Percentiles rank a stretch among this genome's conserved stretches.
These are phyloP conservation scores for Illadopsis cleaveri DNA, from an alignment of 2,113 vertebrate genomes.

Conservation along the genomic window DNA sequence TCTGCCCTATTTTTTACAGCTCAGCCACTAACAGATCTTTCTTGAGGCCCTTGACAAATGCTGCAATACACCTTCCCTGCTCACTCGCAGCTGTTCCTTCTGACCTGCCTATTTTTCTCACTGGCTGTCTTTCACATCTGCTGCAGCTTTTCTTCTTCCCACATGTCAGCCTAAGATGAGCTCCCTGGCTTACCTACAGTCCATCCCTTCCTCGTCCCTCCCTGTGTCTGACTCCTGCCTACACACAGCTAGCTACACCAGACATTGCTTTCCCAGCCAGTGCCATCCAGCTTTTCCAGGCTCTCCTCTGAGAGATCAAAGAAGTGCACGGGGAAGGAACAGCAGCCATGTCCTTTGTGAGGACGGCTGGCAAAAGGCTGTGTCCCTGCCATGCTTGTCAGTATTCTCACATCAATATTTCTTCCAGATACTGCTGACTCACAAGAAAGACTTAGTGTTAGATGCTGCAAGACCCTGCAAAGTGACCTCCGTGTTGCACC, in stretches of 20 bases:
- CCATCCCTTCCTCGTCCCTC: accelerated
- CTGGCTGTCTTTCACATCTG: background rate
- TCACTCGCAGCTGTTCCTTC: background rate
- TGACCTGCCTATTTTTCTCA: background rate
- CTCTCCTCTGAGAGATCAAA: background rate
- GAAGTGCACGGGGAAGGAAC: background rate
- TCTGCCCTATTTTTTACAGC: background rate
- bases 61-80: background rate
- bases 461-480: background rate
- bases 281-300: accelerated
- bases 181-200: background rate
- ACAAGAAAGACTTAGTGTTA: background rate
- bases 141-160: background rate
- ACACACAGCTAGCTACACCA: background rate
- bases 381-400: background rate
- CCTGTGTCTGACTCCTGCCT: background rate
- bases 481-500: background rate
- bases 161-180: background rate
- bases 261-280: background rate
- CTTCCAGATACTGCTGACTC: background rate
- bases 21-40: background rate
- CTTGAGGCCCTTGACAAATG: background rate
- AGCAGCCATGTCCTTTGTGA: background rate
- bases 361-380: background rate
- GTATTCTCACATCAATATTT: background rate